These are phyloP conservation scores for Adelosebastes latens DNA, from an alignment of 2,797 vertebrate species.

Conservation along the genomic window DNA sequence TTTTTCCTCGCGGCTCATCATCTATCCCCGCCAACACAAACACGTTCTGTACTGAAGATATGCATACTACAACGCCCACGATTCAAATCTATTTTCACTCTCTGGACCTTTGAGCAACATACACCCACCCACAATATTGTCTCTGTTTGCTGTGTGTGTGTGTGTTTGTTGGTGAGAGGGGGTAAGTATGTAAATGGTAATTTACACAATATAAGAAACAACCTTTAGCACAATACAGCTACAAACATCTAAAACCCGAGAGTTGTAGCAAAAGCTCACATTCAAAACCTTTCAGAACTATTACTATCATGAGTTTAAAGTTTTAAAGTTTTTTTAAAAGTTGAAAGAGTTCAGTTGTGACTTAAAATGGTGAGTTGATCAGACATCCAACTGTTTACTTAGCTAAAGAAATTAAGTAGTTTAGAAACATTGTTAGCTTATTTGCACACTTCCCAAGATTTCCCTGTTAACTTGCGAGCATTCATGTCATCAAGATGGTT, in stretches of 20 bases:
- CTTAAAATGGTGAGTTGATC: not conserved
- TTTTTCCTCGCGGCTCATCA: not conserved
- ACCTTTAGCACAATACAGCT: not conserved
- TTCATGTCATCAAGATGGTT: fast-evolving
- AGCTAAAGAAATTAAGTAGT: not conserved
- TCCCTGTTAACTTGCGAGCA: not conserved
- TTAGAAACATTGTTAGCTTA: not conserved
- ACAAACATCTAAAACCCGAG: not conserved
- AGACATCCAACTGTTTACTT: not conserved
- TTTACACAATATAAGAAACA: not conserved
- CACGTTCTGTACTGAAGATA: not conserved
- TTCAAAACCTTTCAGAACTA: not conserved
- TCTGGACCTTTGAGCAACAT: constrained; percentile 7
- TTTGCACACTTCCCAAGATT: not conserved
- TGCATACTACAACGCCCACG: constrained; percentile 7
- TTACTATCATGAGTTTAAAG: too few relatives aligned
- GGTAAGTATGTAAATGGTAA: not conserved
- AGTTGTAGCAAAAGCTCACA: constrained; percentile 17
- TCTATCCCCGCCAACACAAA: not conserved
- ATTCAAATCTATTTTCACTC: constrained; percentile 27
- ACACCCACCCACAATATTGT: constrained; percentile 12
- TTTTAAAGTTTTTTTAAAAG: fast-evolving
- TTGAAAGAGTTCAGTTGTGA: not conserved
- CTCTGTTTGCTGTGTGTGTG: not conserved
- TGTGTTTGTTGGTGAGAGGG: not conserved